Conservation (phyloP, 92 coral and sea anemone species). For the Chrysogorgia sp. region DNA sequence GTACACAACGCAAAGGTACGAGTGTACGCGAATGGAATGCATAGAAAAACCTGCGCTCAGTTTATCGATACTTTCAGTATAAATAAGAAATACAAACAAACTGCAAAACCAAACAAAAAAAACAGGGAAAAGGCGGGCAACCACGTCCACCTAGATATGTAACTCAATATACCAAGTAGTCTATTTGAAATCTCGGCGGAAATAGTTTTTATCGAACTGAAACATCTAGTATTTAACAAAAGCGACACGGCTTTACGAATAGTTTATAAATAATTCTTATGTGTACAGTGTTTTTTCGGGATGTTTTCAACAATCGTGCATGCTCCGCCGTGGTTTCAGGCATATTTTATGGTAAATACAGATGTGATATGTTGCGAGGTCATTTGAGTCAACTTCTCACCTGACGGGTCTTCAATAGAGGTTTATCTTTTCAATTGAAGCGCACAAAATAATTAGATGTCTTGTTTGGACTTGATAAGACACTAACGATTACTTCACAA, state of each 20-base stretch:
- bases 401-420: too few relatives aligned
- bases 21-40: too few relatives aligned
- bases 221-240: slow-evolving; percentile 18
- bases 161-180: neutral
- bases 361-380: too few relatives aligned
- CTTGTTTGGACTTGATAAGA: neutral
- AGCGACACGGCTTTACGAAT: slow-evolving; percentile 1
- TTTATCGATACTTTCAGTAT: too few relatives aligned
- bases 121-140: neutral
- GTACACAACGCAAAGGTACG: too few relatives aligned
- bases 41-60: too few relatives aligned
- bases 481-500: neutral
- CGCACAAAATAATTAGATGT: neutral
- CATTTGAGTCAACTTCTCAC: too few relatives aligned
- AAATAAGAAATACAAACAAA: neutral
- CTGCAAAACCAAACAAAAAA: too few relatives aligned
- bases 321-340: neutral
- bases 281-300: neutral
- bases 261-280: slow-evolving; percentile 6
- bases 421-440: too few relatives aligned
- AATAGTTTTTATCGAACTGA: neutral
- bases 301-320: neutral
- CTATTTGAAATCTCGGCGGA: neutral
- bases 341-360: neutral
- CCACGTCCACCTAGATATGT: neutral